Base-by-base conservation (phyloP, 2,797 vertebrate species). In the Chelonia mydas region DNA sequence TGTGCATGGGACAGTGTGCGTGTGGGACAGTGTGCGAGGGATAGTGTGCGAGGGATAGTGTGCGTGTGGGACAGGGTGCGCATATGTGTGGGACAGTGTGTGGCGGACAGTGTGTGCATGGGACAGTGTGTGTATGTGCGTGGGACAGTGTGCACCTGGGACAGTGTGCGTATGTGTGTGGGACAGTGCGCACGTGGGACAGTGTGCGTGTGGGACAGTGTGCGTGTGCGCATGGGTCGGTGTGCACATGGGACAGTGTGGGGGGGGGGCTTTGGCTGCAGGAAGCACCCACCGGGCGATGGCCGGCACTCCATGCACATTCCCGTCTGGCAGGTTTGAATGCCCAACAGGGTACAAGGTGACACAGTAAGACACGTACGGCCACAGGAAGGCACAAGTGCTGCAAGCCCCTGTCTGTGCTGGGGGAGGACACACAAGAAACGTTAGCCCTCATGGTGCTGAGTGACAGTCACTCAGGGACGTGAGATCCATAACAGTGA, bases 181-280 rank as follows among this genome's bases (percentile, higher is more conserved):
- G 41, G 41, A 5, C 41, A 41, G 50, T 5, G 21, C 21, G 7
- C 5, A 19, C 2, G 10, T 51, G 50, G 50, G 16, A 51, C 50
- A 51, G 50, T 1, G 50, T 57, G 50, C 17, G 50, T 5, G 50
- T 51, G 50, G 54, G 23, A 55, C 54, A 23, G 28, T 8, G 31
- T 61, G 59, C 7, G 31, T 1, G 28, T 33, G 33, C 2, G 2
- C n/a, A n/a, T n/a, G n/a, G n/a, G n/a, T n/a, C n/a, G n/a, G 49
- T 13, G 21, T 21, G 7, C 6, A 25, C 13, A 13, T 50, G 50
- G 50, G 15, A 51, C 50, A 51, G 50, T 4, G 50, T 2, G 33
- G n/a, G 17, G 50, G 2, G 33, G n/a, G 17, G 2, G 31, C 59
- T 15, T 7, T 68, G 81, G 59, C 81, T 85, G 80, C 33, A 31